Evolutionary conservation across 30 jellyfish, hydroid and myxozoan species (phyloP), one percentile per base, ranked within the genome.

Genomic region (Morbakka virulenta): DNA sequence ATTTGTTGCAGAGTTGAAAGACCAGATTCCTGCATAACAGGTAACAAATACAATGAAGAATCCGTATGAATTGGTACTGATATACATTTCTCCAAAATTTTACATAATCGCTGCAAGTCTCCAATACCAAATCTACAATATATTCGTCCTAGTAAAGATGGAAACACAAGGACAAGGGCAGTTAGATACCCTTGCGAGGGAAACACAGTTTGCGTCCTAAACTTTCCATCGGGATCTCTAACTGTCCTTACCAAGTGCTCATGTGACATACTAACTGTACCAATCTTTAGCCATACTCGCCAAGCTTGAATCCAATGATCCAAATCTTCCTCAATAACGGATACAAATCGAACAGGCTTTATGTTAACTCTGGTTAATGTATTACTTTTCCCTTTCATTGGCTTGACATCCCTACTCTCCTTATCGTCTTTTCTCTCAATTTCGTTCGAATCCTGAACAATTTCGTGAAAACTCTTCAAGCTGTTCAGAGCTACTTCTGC

Each of bases 241-340:
- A 64, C 64, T 22, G 77, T 64, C 28, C 92, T 70, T 28, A 89
- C 64, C 28, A 89, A 77, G 30, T 70, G 88, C 35, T 74, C 93
- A 30, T 81, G 47, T 31, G 87, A 82, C 97, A 89, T 83, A 1
- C 94, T 83, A 26, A 73, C 62, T n/a, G 72, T 70, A 20, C 97
- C 97, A 68, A 89, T 89, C 28, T 79, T 89, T 32, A 68, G 85
- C 97, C 97, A 89, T 21, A 89, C 89, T 0, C 97, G 93, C 97
- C 97, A 89, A 4, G 97, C 97, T 30, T 89, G 91, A 3, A 64
- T 71, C 97, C 97, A 89, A 35, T 83, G 61, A 69, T 89, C 97
- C 23, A 83, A 57, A 34, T 89, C 97, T 68, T 80, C 87, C 6
- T 83, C 95, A 0, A 68, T 33, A 6, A 78, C 49, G 21, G 83